Evolutionary conservation across 1,140 invertebrate species (phyloP).

Genomic region (Yoshiicerus persimilis): DNA sequence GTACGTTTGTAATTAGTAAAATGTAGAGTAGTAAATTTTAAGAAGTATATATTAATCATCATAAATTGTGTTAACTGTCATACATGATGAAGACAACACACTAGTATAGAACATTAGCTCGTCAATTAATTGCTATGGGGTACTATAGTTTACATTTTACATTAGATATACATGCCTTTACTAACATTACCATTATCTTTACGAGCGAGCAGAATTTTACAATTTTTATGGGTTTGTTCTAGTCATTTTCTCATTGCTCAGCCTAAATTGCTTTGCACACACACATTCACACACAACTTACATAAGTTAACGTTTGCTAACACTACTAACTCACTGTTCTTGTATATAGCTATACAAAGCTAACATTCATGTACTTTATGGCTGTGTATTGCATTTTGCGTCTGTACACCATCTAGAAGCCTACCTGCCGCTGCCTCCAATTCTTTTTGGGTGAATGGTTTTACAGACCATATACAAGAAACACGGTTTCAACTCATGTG

Average conservation of each 20-base stretch:
- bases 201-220: not conserved
- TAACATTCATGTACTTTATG: no score
- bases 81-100: not conserved
- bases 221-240: slow-evolving; percentile 1
- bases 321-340: not conserved
- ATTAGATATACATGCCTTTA: not conserved
- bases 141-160: not conserved
- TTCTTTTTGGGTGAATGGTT: not conserved
- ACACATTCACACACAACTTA: not conserved
- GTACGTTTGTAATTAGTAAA: not conserved
- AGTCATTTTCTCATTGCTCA: not conserved
- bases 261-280: not conserved
- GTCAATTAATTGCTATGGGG: not conserved
- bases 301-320: not conserved
- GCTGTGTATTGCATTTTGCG: not conserved
- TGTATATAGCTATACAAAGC: not conserved
- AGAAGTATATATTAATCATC: not conserved
- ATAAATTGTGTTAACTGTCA: not conserved
- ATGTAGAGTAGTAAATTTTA: not conserved
- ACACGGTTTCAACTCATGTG: not conserved
- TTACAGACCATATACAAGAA: not conserved
- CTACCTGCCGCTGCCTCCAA: not conserved
- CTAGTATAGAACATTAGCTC: not conserved
- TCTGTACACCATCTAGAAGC: not conserved
- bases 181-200: slow-evolving; percentile 11